Base-by-base conservation (phyloP, 2,113 vertebrate species). In the Scophthalmus maximus region DNA sequence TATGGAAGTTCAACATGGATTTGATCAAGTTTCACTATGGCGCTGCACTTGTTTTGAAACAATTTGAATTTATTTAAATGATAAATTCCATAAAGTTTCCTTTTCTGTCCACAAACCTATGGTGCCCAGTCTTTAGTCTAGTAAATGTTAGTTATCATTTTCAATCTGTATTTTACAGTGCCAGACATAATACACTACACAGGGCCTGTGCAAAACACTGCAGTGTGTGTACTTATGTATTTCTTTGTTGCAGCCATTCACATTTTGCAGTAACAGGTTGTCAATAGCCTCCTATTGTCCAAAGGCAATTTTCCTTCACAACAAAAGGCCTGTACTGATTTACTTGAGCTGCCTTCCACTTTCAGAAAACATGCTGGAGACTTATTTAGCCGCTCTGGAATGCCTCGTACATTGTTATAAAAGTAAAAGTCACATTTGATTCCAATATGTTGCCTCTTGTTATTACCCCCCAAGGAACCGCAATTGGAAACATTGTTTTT, bases 401-500 rank as follows among this genome's bases (percentile, higher is more conserved):
- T 42, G 61, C 58, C 27, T 56, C 70, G 11, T 5, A 36, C 78
- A 67, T 79, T 66, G 57, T 69, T 84, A 66, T 67, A 73, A 83
- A 84, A 80, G 57, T 66, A 64, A 81, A 79, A 81, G 62, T 77
- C 80, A 57, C 73, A 52, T 65, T 82, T 81, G 63, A 86, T 70
- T 81, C 80, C 79, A 78, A 29, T 32, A 64, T 62, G 49, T 32
- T 71, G 68, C 72, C 52, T 61, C 47, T n/a, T 49, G 57, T 82
- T 83, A 80, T 78, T 22, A 73, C 18, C 57, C 47, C 79, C 59
- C 8, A n/a, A 75, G 69, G 68, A 78, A n/a, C 82, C 22, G 29
- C 77, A 78, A 70, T 85, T 76, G 73, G 83, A 88, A 90, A 89
- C 68, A 66, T 29, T 73, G 68, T 83, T 83, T 84, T 87, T 56